phyloP scores from a whole-genome alignment of 1,140 invertebrate genomes.

The Caenorhabditis briggsae region DNA sequence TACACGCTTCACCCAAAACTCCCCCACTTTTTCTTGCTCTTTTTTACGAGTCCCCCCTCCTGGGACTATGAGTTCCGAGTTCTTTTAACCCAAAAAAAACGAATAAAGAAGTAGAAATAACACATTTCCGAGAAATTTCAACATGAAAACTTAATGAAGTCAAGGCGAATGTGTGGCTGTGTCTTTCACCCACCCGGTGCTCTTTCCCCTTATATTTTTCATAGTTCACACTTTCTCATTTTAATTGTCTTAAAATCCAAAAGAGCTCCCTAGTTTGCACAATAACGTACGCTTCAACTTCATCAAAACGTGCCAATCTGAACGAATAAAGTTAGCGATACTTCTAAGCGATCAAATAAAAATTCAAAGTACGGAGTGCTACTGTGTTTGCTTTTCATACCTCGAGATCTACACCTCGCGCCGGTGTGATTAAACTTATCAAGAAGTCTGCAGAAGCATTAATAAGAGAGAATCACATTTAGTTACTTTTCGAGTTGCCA shows the following conservation, averaged over 20 bases:
- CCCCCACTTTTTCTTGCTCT: neutral
- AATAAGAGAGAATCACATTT: neutral
- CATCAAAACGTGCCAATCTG: constrained; percentile 49
- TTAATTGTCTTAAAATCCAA: neutral
- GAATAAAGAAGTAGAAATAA: neutral
- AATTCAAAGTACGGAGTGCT: neutral
- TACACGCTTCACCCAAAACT: neutral
- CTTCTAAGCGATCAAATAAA: constrained; percentile 11
- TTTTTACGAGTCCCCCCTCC: neutral
- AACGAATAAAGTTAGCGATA: constrained; percentile 27
- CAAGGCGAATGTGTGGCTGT: neutral
- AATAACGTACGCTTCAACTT: constrained; percentile 21
- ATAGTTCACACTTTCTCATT: neutral
- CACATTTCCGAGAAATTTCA: neutral
- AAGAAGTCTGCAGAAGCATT: neutral
- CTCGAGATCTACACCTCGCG: constrained; percentile 5
- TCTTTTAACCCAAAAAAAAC: neutral
- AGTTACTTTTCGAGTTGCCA: neutral
- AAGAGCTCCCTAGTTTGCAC: constrained; percentile 1
- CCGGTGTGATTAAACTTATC: constrained; percentile 18
- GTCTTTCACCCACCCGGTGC: neutral
- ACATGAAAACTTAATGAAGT: neutral
- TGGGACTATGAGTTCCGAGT: neutral
- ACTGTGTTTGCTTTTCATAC: constrained; percentile 45
- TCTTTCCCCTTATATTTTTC: neutral